These are phyloP conservation scores for Drosophila obscura DNA, from an alignment of 1,140 invertebrate species.

Conservation along the genomic window DNA sequence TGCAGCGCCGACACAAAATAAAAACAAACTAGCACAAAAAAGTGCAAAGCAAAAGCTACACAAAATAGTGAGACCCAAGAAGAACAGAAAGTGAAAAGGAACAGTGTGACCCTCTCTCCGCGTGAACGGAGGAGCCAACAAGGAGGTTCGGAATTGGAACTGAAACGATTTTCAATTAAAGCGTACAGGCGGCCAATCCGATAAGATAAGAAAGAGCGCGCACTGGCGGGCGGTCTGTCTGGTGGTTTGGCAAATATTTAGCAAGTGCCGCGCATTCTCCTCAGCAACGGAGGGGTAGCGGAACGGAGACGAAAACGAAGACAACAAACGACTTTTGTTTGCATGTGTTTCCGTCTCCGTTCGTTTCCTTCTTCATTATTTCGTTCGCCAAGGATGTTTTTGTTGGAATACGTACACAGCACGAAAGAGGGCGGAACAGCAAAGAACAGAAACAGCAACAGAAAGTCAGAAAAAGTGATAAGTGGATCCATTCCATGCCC, in stretches of 20 bases:
- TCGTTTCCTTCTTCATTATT: too few relatives aligned
- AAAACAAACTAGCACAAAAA: conserved; percentile 67
- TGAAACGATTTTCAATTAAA: conserved; percentile 64
- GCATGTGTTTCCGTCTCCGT: too few relatives aligned
- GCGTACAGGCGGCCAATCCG: conserved; percentile 49
- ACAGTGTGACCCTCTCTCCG: conserved; percentile 37
- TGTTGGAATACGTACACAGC: conserved; percentile 27
- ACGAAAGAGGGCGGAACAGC: conserved; percentile 8
- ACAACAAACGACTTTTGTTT: too few relatives aligned
- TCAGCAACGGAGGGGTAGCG: too few relatives aligned
- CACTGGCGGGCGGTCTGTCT: background rate
- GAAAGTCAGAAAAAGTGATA: conserved; percentile 31
- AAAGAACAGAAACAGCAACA: too few relatives aligned
- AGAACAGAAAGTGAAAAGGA: conserved; percentile 10
- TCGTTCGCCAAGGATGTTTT: conserved; percentile 43
- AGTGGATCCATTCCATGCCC: conserved; percentile 7
- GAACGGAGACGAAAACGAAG: too few relatives aligned
- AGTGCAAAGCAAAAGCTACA: conserved; percentile 51
- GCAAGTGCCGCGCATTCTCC: conserved; percentile 24
- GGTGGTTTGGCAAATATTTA: conserved; percentile 38
- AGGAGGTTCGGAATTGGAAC: conserved; percentile 43
- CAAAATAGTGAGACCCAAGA: conserved; percentile 32
- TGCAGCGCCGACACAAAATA: conserved; percentile 62
- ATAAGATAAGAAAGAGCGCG: conserved; percentile 62
- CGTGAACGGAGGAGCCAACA: too few relatives aligned